Evolutionary conservation across 2,888 invertebrate genomes (phyloP), one percentile per base, ranked within the genome.

Genomic region (Cinara cedri): DNA sequence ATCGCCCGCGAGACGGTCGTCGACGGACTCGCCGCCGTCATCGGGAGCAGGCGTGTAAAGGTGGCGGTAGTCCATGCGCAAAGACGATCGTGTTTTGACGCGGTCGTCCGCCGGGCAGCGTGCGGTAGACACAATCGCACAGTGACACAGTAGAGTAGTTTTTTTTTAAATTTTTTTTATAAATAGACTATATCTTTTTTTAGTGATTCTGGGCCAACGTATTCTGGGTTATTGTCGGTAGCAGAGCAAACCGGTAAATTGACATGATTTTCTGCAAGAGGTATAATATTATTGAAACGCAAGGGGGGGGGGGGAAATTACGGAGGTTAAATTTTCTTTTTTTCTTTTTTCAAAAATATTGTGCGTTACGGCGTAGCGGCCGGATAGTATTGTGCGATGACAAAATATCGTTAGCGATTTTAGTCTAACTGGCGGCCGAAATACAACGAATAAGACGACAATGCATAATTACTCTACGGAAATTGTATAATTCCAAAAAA

Each of bases 201-300:
- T 19, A 49, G 16, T 21, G 60, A 19, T 57, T 70, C 70, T 60
- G 34, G 68, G 70, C 60, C 76, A 66, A 76, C 55, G 49, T 68
- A 34, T 78, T 70, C 24, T 68, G 26, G 66, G 76, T 76, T 76
- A 68, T 49, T 68, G 51, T 68, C 55, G 44, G 44, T 63, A 11
- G 24, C 60, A 19, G 54, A 10, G 44, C 44, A 19, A 65, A 55
- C 57, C 54, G 24, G 65, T 66, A 54, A 55, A 55, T 26, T 44
- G 68, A 34, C 68, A 57, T n/a, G n/a, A n/a, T 68, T 68, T 57
- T 76, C 76, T 76, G 66, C 9, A 76, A 76, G 42, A 62, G 34
- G 3, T 19, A 16, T 42, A 44, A 26, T 60, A 60, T 44, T 46
- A 72, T 46, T 46, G 13, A 42, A 19, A 19, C 13, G 6, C 6